phyloP scores from a whole-genome alignment of 2,113 vertebrate genomes.

The Cranoglanis bouderius region DNA sequence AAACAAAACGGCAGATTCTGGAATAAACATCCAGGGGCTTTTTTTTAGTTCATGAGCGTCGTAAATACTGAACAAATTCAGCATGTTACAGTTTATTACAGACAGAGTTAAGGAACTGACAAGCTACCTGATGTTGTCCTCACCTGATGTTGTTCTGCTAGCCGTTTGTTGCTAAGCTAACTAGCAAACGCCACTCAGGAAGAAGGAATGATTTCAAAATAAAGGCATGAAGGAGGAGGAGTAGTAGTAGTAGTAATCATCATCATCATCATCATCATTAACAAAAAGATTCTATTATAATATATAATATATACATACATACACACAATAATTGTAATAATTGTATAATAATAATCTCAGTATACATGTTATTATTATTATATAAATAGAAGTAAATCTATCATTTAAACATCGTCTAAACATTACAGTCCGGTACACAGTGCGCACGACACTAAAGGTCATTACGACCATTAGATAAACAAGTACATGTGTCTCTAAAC shows the following conservation, averaged over 20 bases:
- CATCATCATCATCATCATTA: not conserved
- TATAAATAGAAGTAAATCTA: not conserved
- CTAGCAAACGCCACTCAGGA: not conserved
- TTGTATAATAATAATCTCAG: too few species aligned
- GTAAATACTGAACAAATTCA: not conserved
- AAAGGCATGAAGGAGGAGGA: not conserved
- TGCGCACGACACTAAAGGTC: not conserved
- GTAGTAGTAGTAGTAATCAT: not conserved
- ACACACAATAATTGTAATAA: too few species aligned
- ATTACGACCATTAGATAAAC: not conserved
- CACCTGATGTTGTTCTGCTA: not conserved
- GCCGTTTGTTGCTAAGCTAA: not conserved
- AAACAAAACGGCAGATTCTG: not conserved
- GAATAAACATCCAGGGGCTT: not conserved
- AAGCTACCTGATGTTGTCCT: too few species aligned
- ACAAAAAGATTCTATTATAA: too few species aligned
- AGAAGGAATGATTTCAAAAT: not conserved
- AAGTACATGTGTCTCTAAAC: not conserved
- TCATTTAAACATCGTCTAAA: not conserved
- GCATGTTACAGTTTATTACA: not conserved
- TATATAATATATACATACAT: too few species aligned
- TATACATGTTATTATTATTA: too few species aligned
- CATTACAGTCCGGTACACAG: not conserved
- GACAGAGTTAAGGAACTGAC: not conserved
- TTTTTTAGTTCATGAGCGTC: too few species aligned